A percentile compares a stretch with the other conserved stretches of the same genome.
These are phyloP conservation scores for Hartigia nigra DNA, from an alignment of 2,888 invertebrate genomes.

Conservation along the genomic window DNA sequence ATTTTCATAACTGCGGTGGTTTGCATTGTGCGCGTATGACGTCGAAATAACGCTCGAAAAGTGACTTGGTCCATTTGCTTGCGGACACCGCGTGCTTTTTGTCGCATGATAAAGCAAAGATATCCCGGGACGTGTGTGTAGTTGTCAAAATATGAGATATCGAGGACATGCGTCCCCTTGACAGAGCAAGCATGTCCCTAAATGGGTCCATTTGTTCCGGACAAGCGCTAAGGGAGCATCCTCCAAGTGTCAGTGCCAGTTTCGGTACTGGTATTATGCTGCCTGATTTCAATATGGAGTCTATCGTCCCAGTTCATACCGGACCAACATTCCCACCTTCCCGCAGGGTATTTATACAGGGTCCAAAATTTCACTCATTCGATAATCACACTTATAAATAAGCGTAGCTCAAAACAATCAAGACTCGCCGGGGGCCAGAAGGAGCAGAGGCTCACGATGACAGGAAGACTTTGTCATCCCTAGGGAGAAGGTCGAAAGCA, in stretches of 20 bases:
- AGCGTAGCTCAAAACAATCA: constrained; percentile 6
- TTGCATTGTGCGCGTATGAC: too few relatives aligned
- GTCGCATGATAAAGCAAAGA: neutral
- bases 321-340: neutral
- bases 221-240: neutral
- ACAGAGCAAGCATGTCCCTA: constrained; percentile 47
- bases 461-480: constrained; percentile 5
- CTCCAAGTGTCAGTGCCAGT: neutral
- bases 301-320: neutral
- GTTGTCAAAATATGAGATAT: constrained; percentile 48
- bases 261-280: neutral
- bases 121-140: neutral
- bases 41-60: neutral
- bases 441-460: constrained; percentile 1
- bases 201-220: constrained; percentile 46
- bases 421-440: neutral
- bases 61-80: neutral
- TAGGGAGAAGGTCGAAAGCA: neutral
- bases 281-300: neutral
- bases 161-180: constrained; percentile 42
- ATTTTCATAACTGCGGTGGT: too few relatives aligned
- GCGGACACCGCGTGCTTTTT: neutral
- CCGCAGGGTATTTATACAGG: constrained; percentile 13
- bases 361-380: constrained; percentile 1
- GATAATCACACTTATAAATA: constrained; percentile 6